A percentile compares a stretch with the other conserved stretches of the same genome.
Evolutionary conservation across 1,140 invertebrate species (phyloP).

Genomic region (Hypothenemus hampei): DNA sequence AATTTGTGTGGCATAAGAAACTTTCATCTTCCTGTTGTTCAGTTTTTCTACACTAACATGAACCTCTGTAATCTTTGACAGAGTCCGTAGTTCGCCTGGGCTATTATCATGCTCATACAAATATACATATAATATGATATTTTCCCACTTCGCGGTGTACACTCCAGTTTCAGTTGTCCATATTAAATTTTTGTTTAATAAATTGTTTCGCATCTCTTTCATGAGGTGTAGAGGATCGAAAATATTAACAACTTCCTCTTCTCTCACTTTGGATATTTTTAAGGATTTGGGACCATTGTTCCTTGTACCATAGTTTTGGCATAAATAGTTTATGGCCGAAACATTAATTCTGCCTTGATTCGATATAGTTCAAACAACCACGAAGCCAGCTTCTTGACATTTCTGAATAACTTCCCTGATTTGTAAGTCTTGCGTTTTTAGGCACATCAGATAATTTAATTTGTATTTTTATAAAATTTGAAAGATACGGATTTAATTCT

Average conservation of each 20-base stretch:
- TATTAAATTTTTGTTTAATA: neutral
- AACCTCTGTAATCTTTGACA: neutral
- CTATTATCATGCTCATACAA: neutral
- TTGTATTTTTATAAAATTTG: too few species aligned
- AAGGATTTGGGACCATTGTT: too few species aligned
- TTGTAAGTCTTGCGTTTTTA: too few species aligned
- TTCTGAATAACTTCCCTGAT: neutral
- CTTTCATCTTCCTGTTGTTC: neutral
- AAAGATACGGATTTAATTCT: too few species aligned
- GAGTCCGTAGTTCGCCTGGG: neutral
- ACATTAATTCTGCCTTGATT: too few species aligned
- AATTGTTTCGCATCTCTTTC: constrained; percentile 8
- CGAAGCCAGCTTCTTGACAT: neutral
- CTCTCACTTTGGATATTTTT: too few species aligned
- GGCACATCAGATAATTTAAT: too few species aligned
- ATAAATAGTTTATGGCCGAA: too few species aligned
- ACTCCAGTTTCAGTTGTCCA: neutral
- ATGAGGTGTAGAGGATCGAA: constrained; percentile 7
- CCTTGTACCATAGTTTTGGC: too few species aligned
- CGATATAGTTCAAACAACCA: neutral
- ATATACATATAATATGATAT: neutral
- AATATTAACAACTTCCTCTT: constrained; percentile 2
- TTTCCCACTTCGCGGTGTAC: neutral
- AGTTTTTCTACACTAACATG: neutral
- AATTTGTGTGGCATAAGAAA: neutral